phyloP scores from a whole-genome alignment of 92 coral and sea anemone genomes.

The Chrysogorgia sp. region DNA sequence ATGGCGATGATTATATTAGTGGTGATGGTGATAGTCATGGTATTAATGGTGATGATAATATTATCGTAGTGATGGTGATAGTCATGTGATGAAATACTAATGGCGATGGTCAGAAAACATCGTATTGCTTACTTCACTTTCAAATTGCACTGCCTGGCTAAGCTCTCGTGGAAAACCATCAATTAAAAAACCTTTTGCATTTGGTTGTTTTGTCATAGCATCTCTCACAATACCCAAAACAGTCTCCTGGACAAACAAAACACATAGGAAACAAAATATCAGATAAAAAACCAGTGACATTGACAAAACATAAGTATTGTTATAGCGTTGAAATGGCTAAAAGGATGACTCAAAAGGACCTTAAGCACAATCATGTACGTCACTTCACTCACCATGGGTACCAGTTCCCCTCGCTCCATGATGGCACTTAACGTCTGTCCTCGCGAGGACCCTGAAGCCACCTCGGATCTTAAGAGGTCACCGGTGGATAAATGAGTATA shows the following conservation, averaged over 20 bases:
- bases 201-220: constrained; percentile 80
- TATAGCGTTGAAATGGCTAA: too few relatives aligned
- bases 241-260: constrained; percentile 59
- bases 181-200: constrained; percentile 88
- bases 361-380: neutral
- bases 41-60: too few relatives aligned
- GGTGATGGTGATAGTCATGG: too few relatives aligned
- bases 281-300: neutral
- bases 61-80: too few relatives aligned
- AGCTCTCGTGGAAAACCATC: constrained; percentile 97
- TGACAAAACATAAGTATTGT: too few relatives aligned
- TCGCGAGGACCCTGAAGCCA: constrained; percentile 75
- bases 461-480: constrained; percentile 84
- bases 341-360: neutral
- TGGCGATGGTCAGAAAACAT: too few relatives aligned
- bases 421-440: constrained; percentile 77
- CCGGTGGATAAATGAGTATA: constrained; percentile 96
- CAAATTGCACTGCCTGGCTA: constrained; percentile 88
- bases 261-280: neutral
- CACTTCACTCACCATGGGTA: constrained; percentile 70
- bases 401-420: constrained; percentile 93
- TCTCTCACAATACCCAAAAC: constrained; percentile 81
- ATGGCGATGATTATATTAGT: too few relatives aligned
- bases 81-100: too few relatives aligned
- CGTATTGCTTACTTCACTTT: constrained; percentile 77